Evolutionary conservation across 2,113 vertebrate species (phyloP).

Genomic region (Spheniscus mendiculus): DNA sequence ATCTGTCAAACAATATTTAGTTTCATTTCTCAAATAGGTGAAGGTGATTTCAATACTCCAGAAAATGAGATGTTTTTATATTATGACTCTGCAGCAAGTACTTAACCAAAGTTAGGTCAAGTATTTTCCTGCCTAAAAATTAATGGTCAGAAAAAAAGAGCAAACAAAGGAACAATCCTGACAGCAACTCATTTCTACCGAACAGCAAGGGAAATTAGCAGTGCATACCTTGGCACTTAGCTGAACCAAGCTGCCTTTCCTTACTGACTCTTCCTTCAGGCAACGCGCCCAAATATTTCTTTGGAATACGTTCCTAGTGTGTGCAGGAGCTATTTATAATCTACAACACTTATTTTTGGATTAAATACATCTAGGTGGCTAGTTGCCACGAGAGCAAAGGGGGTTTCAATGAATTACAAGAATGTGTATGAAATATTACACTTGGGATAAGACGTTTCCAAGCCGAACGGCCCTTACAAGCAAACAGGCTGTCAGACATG

Average conservation of each 20-base stretch:
- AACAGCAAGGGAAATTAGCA: neutral
- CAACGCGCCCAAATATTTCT: conserved; percentile 54
- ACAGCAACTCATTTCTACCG: neutral
- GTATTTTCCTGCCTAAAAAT: neutral
- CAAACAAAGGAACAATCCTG: neutral
- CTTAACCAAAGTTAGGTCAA: neutral
- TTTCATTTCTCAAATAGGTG: neutral
- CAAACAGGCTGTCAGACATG: neutral
- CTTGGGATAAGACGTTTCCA: neutral
- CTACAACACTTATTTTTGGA: conserved; percentile 47
- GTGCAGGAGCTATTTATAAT: conserved; percentile 66
- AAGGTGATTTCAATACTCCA: neutral
- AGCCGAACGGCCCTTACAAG: neutral
- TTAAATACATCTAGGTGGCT: conserved; percentile 24
- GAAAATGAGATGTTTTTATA: neutral
- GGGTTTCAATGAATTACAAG: neutral
- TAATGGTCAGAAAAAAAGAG: neutral
- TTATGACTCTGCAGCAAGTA: neutral
- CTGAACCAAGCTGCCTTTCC: conserved; percentile 51
- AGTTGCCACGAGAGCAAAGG: conserved; percentile 26
- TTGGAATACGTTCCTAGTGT: conserved; percentile 58
- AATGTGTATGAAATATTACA: neutral
- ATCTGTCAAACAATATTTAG: neutral
- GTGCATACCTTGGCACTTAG: conserved; percentile 30
- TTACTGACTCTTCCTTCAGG: conserved; percentile 64